A percentile compares a stretch with the other conserved stretches of the same genome.
phyloP scores from a whole-genome alignment of 2,113 vertebrate species.

The Pontoporia blainvillei region DNA sequence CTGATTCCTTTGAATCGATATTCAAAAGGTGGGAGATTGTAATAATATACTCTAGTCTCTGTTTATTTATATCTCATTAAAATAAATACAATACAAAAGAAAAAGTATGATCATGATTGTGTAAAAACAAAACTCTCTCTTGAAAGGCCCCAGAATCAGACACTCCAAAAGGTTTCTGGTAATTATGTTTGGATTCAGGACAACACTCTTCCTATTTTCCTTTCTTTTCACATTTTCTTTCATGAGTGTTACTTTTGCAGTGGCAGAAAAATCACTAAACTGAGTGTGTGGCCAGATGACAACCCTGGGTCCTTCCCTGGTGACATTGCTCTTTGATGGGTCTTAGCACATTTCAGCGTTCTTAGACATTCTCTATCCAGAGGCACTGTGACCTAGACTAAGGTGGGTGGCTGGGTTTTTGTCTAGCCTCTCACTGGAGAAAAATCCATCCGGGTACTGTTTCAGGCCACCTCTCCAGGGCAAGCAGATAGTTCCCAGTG shows the following conservation, averaged over 20 bases:
- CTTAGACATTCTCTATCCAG: rapidly evolving
- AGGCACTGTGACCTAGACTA: not conserved
- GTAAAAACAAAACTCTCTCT: not conserved
- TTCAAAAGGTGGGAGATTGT: not conserved
- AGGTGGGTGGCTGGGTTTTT: too few relatives aligned
- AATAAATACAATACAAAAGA: not conserved
- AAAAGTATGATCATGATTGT: not conserved
- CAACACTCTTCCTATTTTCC: not conserved
- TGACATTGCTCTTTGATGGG: not conserved
- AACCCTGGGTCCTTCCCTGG: not conserved
- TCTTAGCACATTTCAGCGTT: not conserved
- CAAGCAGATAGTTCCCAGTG: rapidly evolving
- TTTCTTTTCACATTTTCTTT: not conserved
- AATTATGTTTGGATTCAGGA: not conserved
- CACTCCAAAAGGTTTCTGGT: not conserved
- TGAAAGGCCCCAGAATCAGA: not conserved
- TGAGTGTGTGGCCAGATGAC: not conserved
- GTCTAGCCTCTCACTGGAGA: not conserved
- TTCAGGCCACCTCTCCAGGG: not conserved
- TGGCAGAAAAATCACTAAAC: not conserved
- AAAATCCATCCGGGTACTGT: rapidly evolving
- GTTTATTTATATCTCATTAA: not conserved
- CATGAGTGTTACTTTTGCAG: not conserved
- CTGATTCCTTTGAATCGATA: not conserved
- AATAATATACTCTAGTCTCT: not conserved